phyloP scores from a whole-genome alignment of 2,797 vertebrate genomes.

The Todus mexicanus region DNA sequence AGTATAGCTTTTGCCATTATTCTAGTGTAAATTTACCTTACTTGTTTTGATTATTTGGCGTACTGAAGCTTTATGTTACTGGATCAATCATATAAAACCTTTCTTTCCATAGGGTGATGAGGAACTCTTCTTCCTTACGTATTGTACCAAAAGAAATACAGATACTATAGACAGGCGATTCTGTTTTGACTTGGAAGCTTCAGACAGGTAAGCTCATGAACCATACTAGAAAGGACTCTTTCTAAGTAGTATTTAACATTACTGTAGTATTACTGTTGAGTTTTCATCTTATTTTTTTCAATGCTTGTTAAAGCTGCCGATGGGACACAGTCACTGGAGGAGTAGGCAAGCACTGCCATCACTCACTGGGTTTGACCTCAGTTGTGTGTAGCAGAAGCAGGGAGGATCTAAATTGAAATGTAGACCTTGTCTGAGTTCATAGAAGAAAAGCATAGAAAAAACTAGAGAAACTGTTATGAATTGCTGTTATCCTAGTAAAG shows the following conservation, averaged over 20 bases:
- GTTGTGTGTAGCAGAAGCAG: not conserved
- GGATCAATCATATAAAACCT: not conserved
- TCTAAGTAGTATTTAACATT: not conserved
- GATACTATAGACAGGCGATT: constrained; percentile 92
- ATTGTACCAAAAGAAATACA: constrained; percentile 86
- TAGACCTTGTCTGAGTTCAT: not conserved
- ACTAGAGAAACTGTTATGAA: not conserved
- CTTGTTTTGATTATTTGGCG: not conserved
- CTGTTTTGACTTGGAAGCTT: constrained; percentile 94
- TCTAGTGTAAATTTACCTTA: not conserved
- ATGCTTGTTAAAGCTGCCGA: fast-evolving
- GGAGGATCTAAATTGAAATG: not conserved
- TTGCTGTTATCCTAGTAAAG: not conserved
- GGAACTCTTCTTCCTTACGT: constrained; percentile 86
- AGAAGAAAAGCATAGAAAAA: not conserved
- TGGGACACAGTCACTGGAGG: not conserved
- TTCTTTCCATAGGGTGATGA: constrained; percentile 85
- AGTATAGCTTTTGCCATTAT: not conserved
- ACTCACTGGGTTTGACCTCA: not conserved
- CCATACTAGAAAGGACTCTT: not conserved
- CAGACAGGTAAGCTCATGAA: constrained; percentile 83
- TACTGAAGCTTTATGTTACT: not conserved
- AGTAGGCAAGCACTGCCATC: not conserved
- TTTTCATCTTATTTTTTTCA: not conserved
- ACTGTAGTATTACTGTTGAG: not conserved